Evolutionary conservation across 2,888 invertebrate species (phyloP).

Genomic region (Chrysolina americana): DNA sequence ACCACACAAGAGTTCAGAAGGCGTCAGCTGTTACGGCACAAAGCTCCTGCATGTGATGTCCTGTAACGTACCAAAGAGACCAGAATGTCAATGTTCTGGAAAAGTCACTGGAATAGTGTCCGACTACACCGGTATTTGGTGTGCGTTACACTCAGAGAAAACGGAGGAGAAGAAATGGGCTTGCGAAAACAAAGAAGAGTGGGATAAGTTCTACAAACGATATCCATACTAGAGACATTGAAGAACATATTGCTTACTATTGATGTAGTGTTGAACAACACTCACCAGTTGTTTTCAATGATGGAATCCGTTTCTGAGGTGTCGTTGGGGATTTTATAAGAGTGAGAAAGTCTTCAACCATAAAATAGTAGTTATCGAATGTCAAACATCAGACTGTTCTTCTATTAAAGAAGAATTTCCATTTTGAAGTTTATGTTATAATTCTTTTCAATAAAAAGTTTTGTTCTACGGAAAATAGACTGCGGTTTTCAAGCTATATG

Average conservation of each 20-base stretch:
- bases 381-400: no score
- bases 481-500: no score
- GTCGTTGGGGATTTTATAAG: no score
- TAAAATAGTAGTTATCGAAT: no score
- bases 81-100: constrained; percentile 49
- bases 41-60: constrained; percentile 28
- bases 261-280: background rate
- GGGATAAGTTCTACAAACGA: constrained; percentile 43
- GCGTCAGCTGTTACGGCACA: constrained; percentile 44
- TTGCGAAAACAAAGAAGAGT: constrained; percentile 50
- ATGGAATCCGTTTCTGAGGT: no score
- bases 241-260: background rate
- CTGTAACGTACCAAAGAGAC: constrained; percentile 49
- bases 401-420: no score
- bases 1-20: constrained; percentile 28
- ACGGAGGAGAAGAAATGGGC: constrained; percentile 43
- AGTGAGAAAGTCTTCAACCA: no score
- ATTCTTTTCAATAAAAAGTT: no score
- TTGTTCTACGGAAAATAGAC: no score
- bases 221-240: constrained; percentile 38
- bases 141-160: constrained; percentile 39
- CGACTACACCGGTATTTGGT: constrained; percentile 48
- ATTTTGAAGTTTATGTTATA: no score
- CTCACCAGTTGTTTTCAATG: no score
- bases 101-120: constrained; percentile 44